These are phyloP conservation scores for Crenuchus spilurus DNA, from an alignment of 2,797 vertebrate species.

Conservation along the genomic window DNA sequence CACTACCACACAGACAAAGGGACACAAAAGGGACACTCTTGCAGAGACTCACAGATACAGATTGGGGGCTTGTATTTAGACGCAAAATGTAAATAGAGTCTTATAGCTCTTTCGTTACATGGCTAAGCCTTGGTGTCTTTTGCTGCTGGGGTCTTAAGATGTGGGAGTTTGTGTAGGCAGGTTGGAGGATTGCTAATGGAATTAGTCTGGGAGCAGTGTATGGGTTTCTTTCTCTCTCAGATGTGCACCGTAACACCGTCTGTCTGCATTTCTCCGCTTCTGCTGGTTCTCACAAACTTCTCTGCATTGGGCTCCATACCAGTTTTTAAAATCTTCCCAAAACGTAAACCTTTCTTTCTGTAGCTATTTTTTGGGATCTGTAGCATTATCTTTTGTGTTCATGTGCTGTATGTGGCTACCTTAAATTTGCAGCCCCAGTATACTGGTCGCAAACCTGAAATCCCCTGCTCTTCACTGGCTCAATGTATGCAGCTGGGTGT, in stretches of 20 bases:
- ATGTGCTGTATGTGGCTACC: not conserved
- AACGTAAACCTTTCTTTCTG: constrained; percentile 4
- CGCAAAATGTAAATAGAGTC: constrained; percentile 2
- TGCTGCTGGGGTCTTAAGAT: constrained; percentile 21
- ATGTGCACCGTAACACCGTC: constrained; percentile 3
- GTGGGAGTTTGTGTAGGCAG: constrained; percentile 44
- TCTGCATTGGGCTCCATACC: not conserved
- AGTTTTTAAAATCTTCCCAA: constrained; percentile 2
- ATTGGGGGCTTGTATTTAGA: not conserved
- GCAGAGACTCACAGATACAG: constrained; percentile 7
- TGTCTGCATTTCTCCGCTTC: constrained; percentile 8
- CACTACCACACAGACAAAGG: constrained; percentile 34
- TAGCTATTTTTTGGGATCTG: not conserved
- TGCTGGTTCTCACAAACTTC: not conserved
- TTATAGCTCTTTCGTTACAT: constrained; percentile 8
- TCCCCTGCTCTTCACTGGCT: not conserved
- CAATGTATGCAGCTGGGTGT: not conserved
- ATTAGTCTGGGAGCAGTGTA: constrained; percentile 38
- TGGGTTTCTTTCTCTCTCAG: constrained; percentile 21
- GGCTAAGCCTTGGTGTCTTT: constrained; percentile 28
- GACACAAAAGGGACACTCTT: constrained; percentile 23
- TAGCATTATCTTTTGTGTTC: not conserved
- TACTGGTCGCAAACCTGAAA: not conserved
- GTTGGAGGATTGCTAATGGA: constrained; percentile 44
- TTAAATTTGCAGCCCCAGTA: not conserved